Conservation (phyloP, 1,140 invertebrate genomes). For the Drosophila burlai region DNA sequence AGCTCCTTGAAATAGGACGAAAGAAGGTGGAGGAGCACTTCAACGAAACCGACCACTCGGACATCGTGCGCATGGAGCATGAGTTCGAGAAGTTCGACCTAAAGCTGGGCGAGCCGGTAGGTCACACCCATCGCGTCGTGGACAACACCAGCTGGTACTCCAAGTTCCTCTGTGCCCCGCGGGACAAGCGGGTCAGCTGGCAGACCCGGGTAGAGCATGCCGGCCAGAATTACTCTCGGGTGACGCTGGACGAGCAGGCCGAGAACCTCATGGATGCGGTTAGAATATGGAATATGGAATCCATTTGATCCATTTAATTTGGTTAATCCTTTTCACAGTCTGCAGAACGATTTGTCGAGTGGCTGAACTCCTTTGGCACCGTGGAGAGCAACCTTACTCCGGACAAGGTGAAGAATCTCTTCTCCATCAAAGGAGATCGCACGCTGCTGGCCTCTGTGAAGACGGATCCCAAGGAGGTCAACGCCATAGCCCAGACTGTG, state of each 20-base stretch:
- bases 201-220: slow-evolving; percentile 53
- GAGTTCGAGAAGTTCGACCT: slow-evolving; percentile 75
- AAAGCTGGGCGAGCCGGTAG: slow-evolving; percentile 66
- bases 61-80: slow-evolving; percentile 73
- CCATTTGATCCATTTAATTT: not conserved
- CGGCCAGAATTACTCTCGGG: slow-evolving; percentile 38
- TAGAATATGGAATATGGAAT: slow-evolving; percentile 5
- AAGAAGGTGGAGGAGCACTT: slow-evolving; percentile 70
- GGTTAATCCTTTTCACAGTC: slow-evolving; percentile 43
- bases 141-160: slow-evolving; percentile 71
- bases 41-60: slow-evolving; percentile 76
- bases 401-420: slow-evolving; percentile 75
- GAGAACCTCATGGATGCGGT: slow-evolving; percentile 84
- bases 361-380: slow-evolving; percentile 76
- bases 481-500: slow-evolving; percentile 78
- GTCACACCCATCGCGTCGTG: slow-evolving; percentile 54
- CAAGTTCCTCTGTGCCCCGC: slow-evolving; percentile 60
- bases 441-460: slow-evolving; percentile 73
- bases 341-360: slow-evolving; percentile 78
- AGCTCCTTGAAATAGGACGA: slow-evolving; percentile 35
- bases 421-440: slow-evolving; percentile 81
- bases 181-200: slow-evolving; percentile 63
- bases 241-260: slow-evolving; percentile 77
- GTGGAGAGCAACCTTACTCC: slow-evolving; percentile 71
- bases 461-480: slow-evolving; percentile 81